These are phyloP conservation scores for Acridotheres tristis DNA, from an alignment of 2,797 vertebrate genomes.

Conservation along the genomic window DNA sequence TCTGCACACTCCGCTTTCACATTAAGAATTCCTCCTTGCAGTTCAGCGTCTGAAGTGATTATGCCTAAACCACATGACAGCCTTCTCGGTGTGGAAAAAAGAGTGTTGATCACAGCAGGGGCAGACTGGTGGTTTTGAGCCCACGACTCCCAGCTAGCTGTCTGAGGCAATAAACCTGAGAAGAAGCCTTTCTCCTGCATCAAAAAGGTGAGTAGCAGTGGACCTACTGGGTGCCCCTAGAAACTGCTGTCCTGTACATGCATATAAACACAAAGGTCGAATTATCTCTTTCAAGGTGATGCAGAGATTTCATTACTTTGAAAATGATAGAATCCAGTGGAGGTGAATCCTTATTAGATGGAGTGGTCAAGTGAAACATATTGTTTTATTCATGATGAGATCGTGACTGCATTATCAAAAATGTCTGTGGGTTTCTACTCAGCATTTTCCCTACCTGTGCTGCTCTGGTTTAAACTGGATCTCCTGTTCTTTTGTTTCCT, in stretches of 20 bases:
- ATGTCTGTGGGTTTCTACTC: not conserved
- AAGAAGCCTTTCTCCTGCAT: not conserved
- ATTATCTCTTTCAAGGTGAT: slow-evolving; percentile 45
- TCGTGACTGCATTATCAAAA: not conserved
- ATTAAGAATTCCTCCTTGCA: not conserved
- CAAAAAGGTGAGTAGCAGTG: not conserved
- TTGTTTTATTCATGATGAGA: slow-evolving; percentile 31
- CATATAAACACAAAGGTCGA: slow-evolving; percentile 26
- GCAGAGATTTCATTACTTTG: slow-evolving; percentile 40
- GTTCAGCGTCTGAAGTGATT: not conserved
- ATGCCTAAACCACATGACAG: not conserved
- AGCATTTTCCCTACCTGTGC: not conserved
- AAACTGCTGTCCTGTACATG: not conserved
- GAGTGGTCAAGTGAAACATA: slow-evolving; percentile 40
- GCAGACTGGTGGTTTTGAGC: not conserved
- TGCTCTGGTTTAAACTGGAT: not conserved
- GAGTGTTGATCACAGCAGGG: fast-evolving
- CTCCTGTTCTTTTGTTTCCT: not conserved
- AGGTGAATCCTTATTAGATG: slow-evolving; percentile 32
- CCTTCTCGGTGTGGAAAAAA: not conserved
- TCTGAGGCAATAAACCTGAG: not conserved
- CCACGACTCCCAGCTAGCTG: not conserved
- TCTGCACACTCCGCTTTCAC: not conserved
- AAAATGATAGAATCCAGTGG: slow-evolving; percentile 10
- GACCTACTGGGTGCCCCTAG: not conserved